phyloP scores from a whole-genome alignment of 2,113 vertebrate genomes.

The Carassius gibelio region DNA sequence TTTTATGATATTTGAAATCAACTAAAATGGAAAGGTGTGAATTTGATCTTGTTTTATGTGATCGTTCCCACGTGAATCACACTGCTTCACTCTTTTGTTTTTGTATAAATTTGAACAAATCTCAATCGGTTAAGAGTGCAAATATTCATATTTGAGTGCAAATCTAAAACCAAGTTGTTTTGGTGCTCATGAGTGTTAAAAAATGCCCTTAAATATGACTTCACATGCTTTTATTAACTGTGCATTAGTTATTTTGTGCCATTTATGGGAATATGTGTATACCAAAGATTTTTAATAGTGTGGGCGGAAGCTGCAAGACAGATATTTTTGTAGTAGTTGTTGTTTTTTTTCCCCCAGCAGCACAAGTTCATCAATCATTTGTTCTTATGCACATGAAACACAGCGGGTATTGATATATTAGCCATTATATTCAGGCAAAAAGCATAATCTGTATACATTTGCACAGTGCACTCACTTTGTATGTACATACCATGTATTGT shows the following conservation, averaged over 20 bases:
- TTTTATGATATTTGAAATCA: neutral
- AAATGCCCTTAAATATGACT: slow-evolving; percentile 28
- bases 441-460: slow-evolving; percentile 81
- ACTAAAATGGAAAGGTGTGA: neutral
- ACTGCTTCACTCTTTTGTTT: slow-evolving; percentile 4
- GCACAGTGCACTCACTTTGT: slow-evolving; percentile 78
- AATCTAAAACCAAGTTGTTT: slow-evolving; percentile 12
- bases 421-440: slow-evolving; percentile 71
- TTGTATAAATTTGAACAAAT: neutral
- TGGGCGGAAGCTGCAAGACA: slow-evolving; percentile 12
- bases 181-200: slow-evolving; percentile 19
- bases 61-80: neutral
- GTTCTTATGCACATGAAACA: slow-evolving; percentile 62
- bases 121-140: neutral
- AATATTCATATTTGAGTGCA: neutral
- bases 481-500: slow-evolving; percentile 78
- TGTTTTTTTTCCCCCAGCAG: slow-evolving; percentile 8
- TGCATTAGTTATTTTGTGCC: slow-evolving; percentile 38
- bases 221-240: slow-evolving; percentile 16
- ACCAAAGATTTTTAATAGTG: slow-evolving; percentile 46
- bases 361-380: slow-evolving; percentile 44
- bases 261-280: slow-evolving; percentile 35
- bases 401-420: slow-evolving; percentile 43
- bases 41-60: neutral
- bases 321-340: neutral